A percentile compares a stretch with the other conserved stretches of the same genome.
phyloP scores from a whole-genome alignment of 2,113 vertebrate genomes.

The Hippocampus guttulatus region DNA sequence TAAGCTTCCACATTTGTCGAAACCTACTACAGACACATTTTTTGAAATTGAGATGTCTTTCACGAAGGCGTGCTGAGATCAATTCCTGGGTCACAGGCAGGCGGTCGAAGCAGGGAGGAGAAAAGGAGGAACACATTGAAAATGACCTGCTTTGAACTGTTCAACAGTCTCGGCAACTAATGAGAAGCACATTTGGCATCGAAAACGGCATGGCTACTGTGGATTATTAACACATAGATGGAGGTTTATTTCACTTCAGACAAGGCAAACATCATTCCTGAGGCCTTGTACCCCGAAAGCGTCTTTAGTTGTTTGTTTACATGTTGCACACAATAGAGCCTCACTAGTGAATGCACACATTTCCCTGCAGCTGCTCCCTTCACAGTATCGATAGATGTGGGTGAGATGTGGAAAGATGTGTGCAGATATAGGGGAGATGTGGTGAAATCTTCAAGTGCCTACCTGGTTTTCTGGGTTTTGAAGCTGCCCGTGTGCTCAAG shows the following conservation, averaged over 20 bases:
- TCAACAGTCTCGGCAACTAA: neutral
- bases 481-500: neutral
- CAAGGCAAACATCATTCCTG: neutral
- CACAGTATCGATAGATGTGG: neutral
- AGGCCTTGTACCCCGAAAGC: neutral
- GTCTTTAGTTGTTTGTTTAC: neutral
- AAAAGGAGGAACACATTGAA: constrained; percentile 1
- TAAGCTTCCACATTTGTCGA: neutral
- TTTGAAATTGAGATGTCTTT: neutral
- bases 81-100: constrained; percentile 6
- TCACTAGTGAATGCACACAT: neutral
- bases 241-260: neutral
- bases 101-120: constrained; percentile 3
- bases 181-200: neutral
- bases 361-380: neutral
- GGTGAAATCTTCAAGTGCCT: neutral
- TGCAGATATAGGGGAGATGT: neutral
- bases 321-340: neutral
- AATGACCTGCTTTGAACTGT: neutral
- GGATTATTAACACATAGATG: neutral
- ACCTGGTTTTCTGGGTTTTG: neutral
- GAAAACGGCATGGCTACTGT: neutral
- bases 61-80: neutral
- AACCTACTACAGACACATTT: neutral
- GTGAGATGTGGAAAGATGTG: neutral